phyloP scores from a whole-genome alignment of 2,113 vertebrate species.

The Halichoerus grypus region DNA sequence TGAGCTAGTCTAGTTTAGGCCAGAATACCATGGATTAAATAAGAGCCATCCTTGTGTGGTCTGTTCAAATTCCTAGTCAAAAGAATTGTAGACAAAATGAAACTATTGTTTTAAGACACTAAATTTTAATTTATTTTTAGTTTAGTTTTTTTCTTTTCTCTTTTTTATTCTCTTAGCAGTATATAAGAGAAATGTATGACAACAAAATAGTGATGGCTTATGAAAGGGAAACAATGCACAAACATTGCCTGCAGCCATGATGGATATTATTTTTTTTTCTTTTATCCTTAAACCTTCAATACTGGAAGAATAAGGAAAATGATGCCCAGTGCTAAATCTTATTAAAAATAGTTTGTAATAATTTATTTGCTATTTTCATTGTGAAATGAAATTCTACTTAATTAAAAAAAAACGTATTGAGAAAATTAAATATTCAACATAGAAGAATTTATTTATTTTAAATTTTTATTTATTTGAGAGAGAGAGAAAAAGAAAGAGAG shows the following conservation, averaged over 20 bases:
- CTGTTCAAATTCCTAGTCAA: neutral
- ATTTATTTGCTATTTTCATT: neutral
- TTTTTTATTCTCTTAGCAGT: neutral
- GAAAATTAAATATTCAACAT: neutral
- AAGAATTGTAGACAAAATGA: neutral
- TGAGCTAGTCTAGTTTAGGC: neutral
- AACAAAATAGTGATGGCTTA: neutral
- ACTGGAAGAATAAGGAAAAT: neutral
- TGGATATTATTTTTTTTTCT: neutral
- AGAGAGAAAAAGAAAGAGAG: neutral
- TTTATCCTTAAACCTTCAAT: neutral
- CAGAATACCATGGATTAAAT: neutral
- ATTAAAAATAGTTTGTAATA: neutral
- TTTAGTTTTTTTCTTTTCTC: neutral
- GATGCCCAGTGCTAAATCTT: neutral
- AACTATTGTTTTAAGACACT: neutral
- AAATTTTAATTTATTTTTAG: neutral
- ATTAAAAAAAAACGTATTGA: neutral
- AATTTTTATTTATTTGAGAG: neutral
- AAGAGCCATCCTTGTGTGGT: neutral
- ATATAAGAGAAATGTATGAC: neutral
- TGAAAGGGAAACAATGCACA: neutral
- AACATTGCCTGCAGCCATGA: neutral
- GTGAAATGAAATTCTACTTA: neutral
- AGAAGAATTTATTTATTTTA: neutral